Percentiles rank a stretch among this genome's conserved stretches.
Conservation (phyloP, 2,888 invertebrate species). For the Kuschelorhynchus macadamiae region DNA sequence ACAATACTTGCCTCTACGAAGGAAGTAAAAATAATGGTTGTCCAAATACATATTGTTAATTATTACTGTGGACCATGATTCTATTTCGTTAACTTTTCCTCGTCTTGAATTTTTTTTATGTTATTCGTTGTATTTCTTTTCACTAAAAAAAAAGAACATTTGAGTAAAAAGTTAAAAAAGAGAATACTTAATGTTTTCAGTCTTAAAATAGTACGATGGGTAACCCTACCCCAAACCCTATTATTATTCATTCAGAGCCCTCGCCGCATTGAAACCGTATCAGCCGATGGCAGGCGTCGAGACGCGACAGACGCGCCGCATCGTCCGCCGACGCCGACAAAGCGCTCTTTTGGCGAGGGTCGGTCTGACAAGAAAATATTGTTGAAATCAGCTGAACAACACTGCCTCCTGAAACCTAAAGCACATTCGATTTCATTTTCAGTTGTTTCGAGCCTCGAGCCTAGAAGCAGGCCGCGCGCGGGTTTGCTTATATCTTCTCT, state of each 20-base stretch:
- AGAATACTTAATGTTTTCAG: no score
- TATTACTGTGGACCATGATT: no score
- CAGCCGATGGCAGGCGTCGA: constrained; percentile 40
- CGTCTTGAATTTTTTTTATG: no score
- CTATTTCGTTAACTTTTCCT: no score
- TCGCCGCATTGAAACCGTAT: constrained; percentile 17
- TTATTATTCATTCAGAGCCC: background rate
- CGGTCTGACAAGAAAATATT: constrained; percentile 25
- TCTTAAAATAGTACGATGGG: no score
- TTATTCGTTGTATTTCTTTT: no score
- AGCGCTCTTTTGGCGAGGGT: constrained; percentile 25
- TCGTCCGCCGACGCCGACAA: constrained; percentile 23
- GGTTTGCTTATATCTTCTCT: constrained; percentile 19
- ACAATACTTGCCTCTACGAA: no score
- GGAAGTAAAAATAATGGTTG: no score
- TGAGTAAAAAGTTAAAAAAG: no score
- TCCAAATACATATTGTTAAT: no score
- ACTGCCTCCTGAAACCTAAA: constrained; percentile 35
- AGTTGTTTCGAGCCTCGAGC: constrained; percentile 45
- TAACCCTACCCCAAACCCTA: no score
- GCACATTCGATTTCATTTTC: constrained; percentile 45
- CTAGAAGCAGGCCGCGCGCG: constrained; percentile 33
- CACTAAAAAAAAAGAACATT: no score
- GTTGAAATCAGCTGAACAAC: constrained; percentile 40
- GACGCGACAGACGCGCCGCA: constrained; percentile 17